Conservation (phyloP, 2,888 invertebrate genomes). For the Sesia bembeciformis region DNA sequence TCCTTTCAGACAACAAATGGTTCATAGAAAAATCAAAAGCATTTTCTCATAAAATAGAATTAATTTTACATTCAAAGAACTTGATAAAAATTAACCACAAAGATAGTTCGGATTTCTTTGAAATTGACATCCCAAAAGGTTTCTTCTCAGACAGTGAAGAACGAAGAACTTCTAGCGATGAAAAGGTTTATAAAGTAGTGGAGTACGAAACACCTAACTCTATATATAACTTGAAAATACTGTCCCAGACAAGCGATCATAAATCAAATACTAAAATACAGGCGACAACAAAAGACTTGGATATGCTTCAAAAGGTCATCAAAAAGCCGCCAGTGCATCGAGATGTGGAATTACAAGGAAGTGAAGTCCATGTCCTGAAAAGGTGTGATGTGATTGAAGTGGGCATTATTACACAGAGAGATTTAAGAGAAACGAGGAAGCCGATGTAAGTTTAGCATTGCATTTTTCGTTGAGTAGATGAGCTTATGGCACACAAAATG, state of each 20-base stretch:
- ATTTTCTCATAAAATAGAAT: constrained; percentile 40
- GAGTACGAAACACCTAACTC: constrained; percentile 46
- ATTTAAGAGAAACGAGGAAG: constrained; percentile 26
- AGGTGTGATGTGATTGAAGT: constrained; percentile 41
- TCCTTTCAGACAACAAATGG: constrained; percentile 34
- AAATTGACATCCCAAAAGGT: constrained; percentile 49
- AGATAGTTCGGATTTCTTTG: constrained; percentile 37
- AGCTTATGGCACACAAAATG: no score
- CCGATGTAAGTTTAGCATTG: constrained; percentile 35
- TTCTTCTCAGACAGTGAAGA: constrained; percentile 38
- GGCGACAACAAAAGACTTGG: constrained; percentile 17
- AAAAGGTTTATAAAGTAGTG: constrained; percentile 51
- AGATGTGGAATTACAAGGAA: constrained; percentile 38
- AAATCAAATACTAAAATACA: neutral
- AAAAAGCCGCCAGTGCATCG: constrained; percentile 20
- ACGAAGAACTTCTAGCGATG: constrained; percentile 36
- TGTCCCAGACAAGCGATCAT: neutral
- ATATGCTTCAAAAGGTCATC: constrained; percentile 23
- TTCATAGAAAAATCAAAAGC: constrained; percentile 42
- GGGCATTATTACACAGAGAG: constrained; percentile 43
- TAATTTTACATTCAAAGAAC: constrained; percentile 40
- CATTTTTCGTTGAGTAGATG: no score
- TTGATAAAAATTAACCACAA: constrained; percentile 13
- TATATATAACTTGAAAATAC: constrained; percentile 1
- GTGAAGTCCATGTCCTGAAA: constrained; percentile 31